These are phyloP conservation scores for Disparrhopalites patrizii DNA, from an alignment of 2,888 invertebrate genomes.

Conservation along the genomic window DNA sequence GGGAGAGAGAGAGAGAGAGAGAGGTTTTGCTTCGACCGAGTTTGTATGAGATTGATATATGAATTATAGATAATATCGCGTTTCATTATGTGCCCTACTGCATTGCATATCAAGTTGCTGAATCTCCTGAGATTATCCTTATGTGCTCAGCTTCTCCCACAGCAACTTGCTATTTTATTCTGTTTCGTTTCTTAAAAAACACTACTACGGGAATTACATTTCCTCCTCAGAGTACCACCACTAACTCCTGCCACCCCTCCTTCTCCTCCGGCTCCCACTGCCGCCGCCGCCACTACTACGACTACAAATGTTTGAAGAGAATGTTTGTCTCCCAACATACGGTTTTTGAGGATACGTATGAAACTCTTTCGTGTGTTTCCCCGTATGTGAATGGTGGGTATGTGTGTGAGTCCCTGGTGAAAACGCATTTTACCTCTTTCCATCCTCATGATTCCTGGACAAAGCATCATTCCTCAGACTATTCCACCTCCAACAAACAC, in stretches of 20 bases:
- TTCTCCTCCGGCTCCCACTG: too few species aligned
- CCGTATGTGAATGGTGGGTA: constrained; percentile 24
- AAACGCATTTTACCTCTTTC: constrained; percentile 28
- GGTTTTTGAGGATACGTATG: too few species aligned
- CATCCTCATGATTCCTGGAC: constrained; percentile 38
- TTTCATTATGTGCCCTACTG: constrained; percentile 44
- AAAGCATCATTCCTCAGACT: too few species aligned
- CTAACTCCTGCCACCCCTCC: too few species aligned
- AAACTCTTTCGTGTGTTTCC: too few species aligned
- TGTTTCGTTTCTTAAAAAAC: constrained; percentile 39
- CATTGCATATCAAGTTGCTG: constrained; percentile 43
- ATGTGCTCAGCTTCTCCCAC: constrained; percentile 31
- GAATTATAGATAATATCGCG: constrained; percentile 48
- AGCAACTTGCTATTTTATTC: constrained; percentile 41
- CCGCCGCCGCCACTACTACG: too few species aligned
- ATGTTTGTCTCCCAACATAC: too few species aligned
- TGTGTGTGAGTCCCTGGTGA: constrained; percentile 33
- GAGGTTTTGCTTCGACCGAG: constrained; percentile 29
- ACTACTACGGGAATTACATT: constrained; percentile 40
- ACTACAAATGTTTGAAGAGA: too few species aligned
- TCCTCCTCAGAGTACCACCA: constrained; percentile 21
- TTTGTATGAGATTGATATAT: constrained; percentile 46
- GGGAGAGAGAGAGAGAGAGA: constrained; percentile 8
- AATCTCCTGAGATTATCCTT: constrained; percentile 43
- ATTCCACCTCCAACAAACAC: not conserved